Evolutionary conservation across 2,113 vertebrate genomes (phyloP).

Genomic region (Oncorhynchus nerka): DNA sequence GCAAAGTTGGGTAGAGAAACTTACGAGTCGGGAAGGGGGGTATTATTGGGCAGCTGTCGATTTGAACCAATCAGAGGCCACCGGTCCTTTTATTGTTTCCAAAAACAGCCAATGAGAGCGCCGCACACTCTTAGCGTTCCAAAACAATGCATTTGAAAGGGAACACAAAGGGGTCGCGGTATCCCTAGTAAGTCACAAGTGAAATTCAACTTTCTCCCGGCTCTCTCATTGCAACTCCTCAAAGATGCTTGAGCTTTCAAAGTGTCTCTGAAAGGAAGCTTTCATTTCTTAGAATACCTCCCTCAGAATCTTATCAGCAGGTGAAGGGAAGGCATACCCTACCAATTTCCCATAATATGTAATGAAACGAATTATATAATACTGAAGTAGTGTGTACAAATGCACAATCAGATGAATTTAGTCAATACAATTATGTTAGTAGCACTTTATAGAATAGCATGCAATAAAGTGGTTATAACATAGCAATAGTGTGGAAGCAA

Average conservation of each 20-base stretch:
- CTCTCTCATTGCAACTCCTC: conserved; percentile 22
- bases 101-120: conserved; percentile 72
- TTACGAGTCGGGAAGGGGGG: conserved; percentile 61
- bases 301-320: background rate
- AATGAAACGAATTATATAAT: background rate
- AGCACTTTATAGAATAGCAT: too few relatives aligned
- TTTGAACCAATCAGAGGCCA: conserved; percentile 73
- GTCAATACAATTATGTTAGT: too few relatives aligned
- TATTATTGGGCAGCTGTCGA: conserved; percentile 1
- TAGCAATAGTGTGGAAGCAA: too few relatives aligned
- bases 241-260: background rate
- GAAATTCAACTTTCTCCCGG: conserved; percentile 26
- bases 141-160: conserved; percentile 62
- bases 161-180: conserved; percentile 66
- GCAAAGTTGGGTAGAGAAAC: conserved; percentile 75
- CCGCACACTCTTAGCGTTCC: conserved; percentile 29
- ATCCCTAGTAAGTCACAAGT: conserved; percentile 29
- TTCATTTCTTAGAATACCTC: background rate
- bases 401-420: too few relatives aligned
- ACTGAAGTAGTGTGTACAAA: background rate
- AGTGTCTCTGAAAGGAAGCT: background rate
- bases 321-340: background rate
- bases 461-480: too few relatives aligned
- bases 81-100: conserved; percentile 48
- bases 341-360: too few relatives aligned